phyloP scores from a whole-genome alignment of 2,888 invertebrate species.

The Muscina levida region DNA sequence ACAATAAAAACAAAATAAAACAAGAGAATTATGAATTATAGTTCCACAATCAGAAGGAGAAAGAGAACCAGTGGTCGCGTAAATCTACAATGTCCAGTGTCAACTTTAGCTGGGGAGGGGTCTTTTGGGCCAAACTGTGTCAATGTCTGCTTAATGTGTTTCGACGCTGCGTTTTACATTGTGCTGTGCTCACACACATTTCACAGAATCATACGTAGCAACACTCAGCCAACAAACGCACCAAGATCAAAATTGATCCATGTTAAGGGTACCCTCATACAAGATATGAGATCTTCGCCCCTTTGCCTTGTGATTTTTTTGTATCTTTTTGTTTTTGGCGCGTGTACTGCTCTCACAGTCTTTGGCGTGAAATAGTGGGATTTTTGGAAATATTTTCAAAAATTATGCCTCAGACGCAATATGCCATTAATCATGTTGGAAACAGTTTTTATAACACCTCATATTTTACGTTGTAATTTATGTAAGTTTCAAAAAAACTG shows the following conservation, averaged over 20 bases:
- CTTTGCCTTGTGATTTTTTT: slow-evolving; percentile 2
- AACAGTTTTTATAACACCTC: slow-evolving; percentile 40
- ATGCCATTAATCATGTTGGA: slow-evolving; percentile 34
- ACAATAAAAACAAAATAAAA: slow-evolving; percentile 25
- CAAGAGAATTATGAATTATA: slow-evolving; percentile 50
- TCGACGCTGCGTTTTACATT: slow-evolving; percentile 22
- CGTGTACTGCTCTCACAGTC: background rate
- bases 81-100: background rate
- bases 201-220: slow-evolving; percentile 28
- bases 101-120: slow-evolving; percentile 1
- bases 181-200: slow-evolving; percentile 11
- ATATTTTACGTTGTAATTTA: slow-evolving; percentile 40
- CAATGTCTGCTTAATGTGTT: slow-evolving; percentile 49
- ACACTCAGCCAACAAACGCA: slow-evolving; percentile 6
- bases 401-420: slow-evolving; percentile 33
- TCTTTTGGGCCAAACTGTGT: slow-evolving; percentile 44
- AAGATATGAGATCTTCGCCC: too few relatives aligned
- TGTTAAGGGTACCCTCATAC: background rate
- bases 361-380: background rate
- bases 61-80: too few relatives aligned
- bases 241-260: slow-evolving; percentile 1
- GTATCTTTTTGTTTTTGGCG: background rate
- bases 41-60: too few relatives aligned
- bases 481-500: slow-evolving; percentile 27
- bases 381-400: slow-evolving; percentile 5